Evolutionary conservation across 2,797 vertebrate species (phyloP).

Genomic region (Onychomys arenicola): DNA sequence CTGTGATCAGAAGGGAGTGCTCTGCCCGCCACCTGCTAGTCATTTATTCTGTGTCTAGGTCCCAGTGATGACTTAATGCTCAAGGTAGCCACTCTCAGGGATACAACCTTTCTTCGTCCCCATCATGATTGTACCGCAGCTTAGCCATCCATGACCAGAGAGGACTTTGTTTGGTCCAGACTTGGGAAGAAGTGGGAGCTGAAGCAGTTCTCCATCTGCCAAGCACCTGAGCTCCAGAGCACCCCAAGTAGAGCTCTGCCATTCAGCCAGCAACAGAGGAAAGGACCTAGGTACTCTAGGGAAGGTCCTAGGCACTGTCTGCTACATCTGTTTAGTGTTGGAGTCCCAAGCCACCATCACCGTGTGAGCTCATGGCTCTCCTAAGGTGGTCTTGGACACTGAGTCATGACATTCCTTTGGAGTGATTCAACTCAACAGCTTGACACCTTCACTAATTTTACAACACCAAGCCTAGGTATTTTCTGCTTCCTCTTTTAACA

Average conservation of each 20-base stretch:
- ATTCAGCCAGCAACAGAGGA: background rate
- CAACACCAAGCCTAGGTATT: slow-evolving; percentile 71
- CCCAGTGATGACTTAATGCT: background rate
- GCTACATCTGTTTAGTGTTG: slow-evolving; percentile 60
- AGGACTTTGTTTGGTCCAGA: slow-evolving; percentile 61
- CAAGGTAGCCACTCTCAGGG: slow-evolving; percentile 14
- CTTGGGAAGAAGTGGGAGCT: slow-evolving; percentile 73
- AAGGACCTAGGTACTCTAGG: background rate
- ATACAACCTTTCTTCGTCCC: background rate
- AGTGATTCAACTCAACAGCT: slow-evolving; percentile 83
- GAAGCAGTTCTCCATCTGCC: slow-evolving; percentile 6
- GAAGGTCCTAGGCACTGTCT: slow-evolving; percentile 35
- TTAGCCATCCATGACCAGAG: slow-evolving; percentile 54
- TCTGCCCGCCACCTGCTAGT: slow-evolving; percentile 52
- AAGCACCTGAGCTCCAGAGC: slow-evolving; percentile 13
- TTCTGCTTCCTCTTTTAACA: slow-evolving; percentile 73
- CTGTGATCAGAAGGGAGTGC: slow-evolving; percentile 47
- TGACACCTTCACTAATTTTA: slow-evolving; percentile 84
- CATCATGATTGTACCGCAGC: slow-evolving; percentile 45
- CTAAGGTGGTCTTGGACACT: slow-evolving; percentile 77
- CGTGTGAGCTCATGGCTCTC: slow-evolving; percentile 72
- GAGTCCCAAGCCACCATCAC: slow-evolving; percentile 70
- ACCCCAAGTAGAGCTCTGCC: background rate
- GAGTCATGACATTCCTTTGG: slow-evolving; percentile 83
- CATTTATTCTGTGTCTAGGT: slow-evolving; percentile 39